Base-by-base conservation (phyloP, 2,888 invertebrate species). In the Pristionchus mayeri region DNA sequence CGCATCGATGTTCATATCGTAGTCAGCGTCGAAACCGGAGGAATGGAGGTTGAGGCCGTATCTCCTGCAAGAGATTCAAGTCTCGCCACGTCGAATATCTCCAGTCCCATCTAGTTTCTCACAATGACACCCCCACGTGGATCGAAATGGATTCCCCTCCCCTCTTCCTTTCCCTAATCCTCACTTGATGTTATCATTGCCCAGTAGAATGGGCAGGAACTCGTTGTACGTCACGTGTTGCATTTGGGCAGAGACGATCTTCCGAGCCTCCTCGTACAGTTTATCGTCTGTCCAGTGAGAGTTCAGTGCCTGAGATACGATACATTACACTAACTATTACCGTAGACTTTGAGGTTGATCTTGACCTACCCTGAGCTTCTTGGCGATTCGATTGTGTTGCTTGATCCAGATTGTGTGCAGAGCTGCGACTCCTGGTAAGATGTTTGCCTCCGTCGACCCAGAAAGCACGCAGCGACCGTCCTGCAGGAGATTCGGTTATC, bases 31-130 rank as follows among this genome's bases (percentile, higher is more conserved):
- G 86, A 88, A 91, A n/a, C 92, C 92, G 76, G 88, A 85, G 0
- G 96, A 95, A 89, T 96, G 93, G 7, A 97, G 94, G 88, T 96
- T 96, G 82, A 98, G 94, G 16, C 96, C 97, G 92, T 97, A 97
- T 37, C 87, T 87, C 81, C 90, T 87, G 60, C 81, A 84, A 85
- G 24, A 16, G 16, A 50, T 18, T 40, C 18, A 27, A 1, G 7
- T 40, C 24, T 40, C n/a, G 11, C 2, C 30, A 7, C 6, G 16
- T 44, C 40, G 6, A 1, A n/a, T 16, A 1, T 75, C n/a, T 44
- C 75, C 40, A 27, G 34, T 27, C 6, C 7, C 30, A 4, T 63
- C n/a, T n/a, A n/a, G n/a, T n/a, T n/a, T 6, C 27, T 27, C 63
- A 63, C 3, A 63, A 34, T n/a, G 13, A 63, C 6, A 34, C 3